Conservation (phyloP, 2,888 invertebrate species). For the Serripes groenlandicus region DNA sequence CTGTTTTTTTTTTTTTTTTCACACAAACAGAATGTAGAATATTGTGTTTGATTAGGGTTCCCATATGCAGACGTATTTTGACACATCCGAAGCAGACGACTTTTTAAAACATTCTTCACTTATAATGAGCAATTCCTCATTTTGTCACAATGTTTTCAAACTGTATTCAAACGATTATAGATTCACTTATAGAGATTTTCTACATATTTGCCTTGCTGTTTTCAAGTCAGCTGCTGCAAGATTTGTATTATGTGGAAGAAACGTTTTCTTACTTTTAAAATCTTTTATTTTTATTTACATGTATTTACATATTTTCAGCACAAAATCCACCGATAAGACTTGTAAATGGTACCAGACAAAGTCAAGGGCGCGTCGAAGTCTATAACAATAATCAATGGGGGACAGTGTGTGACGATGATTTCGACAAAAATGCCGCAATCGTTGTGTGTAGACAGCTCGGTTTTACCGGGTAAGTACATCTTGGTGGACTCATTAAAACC, state of each 20-base stretch:
- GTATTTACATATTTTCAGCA: too few species aligned
- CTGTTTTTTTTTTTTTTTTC: neutral
- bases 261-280: too few species aligned
- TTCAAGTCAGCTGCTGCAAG: too few species aligned
- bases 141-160: constrained; percentile 1
- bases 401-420: constrained; percentile 64
- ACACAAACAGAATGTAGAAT: neutral
- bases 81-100: neutral
- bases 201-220: too few species aligned
- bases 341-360: constrained; percentile 44
- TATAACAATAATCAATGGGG: constrained; percentile 62
- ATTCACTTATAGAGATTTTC: too few species aligned
- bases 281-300: too few species aligned
- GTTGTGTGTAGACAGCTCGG: constrained; percentile 62
- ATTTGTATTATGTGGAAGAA: too few species aligned
- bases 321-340: too few species aligned
- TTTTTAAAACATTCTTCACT: constrained; percentile 5
- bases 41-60: neutral
- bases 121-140: neutral
- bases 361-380: constrained; percentile 57
- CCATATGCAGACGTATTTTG: neutral
- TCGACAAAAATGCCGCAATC: constrained; percentile 56
- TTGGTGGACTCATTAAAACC: too few species aligned
- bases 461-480: constrained; percentile 56
- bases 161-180: neutral